A percentile compares a stretch with the other conserved stretches of the same genome.
Evolutionary conservation across 2,113 vertebrate genomes (phyloP).

Genomic region (Chloropsis cyanopogon): DNA sequence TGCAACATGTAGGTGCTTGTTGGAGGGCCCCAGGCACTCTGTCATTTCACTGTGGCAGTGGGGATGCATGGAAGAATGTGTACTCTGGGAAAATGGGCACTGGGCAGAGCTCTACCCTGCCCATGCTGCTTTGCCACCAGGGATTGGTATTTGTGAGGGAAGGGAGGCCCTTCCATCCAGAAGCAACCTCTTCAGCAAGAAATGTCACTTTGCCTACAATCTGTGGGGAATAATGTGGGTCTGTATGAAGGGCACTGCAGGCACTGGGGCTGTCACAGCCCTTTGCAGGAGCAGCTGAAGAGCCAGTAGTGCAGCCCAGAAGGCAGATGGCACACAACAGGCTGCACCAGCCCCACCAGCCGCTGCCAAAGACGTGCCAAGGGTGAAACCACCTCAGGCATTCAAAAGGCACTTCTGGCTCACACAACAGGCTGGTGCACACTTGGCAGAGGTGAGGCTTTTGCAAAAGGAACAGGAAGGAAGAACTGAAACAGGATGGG

Average conservation of each 20-base stretch:
- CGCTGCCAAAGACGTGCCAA: not conserved
- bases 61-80: fast-evolving
- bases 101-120: not conserved
- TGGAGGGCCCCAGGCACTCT: not conserved
- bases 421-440: not conserved
- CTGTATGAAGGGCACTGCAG: not conserved
- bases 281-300: not conserved
- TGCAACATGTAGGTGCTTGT: not conserved
- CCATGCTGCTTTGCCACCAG: not conserved
- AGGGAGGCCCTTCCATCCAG: not conserved
- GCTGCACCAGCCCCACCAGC: not conserved
- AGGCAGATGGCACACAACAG: not conserved
- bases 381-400: not conserved
- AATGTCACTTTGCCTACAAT: not conserved
- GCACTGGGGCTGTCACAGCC: not conserved
- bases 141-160: not conserved
- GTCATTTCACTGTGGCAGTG: fast-evolving
- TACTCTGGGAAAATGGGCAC: not conserved
- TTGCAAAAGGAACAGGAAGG: not conserved
- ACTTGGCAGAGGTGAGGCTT: not conserved
- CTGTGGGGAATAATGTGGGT: not conserved
- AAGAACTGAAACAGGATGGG: not conserved
- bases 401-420: not conserved
- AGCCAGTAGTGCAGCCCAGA: not conserved
- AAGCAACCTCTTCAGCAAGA: not conserved